Conservation (phyloP, 30 jellyfish, hydroid and myxozoan species). For the Rhopilema esculentum region DNA sequence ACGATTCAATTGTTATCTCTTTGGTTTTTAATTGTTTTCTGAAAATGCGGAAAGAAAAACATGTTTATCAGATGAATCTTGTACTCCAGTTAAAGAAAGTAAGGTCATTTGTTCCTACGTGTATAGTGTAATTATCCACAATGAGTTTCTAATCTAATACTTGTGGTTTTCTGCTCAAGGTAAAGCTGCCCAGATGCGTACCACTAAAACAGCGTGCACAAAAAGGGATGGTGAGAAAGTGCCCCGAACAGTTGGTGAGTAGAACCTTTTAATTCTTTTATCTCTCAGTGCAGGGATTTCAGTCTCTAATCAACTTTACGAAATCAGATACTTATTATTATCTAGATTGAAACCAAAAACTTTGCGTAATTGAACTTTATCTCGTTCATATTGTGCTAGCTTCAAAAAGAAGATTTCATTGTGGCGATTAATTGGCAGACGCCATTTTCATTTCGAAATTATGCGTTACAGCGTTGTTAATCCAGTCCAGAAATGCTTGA, state of each 20-base stretch:
- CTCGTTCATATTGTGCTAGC: not conserved
- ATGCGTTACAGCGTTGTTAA: too few species aligned
- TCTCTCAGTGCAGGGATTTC: not conserved
- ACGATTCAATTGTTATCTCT: not conserved
- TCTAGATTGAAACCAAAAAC: not conserved
- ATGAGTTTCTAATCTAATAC: not conserved
- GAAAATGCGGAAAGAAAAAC: not conserved
- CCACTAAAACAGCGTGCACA: conserved; percentile 73
- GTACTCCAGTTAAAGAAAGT: not conserved
- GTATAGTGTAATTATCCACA: not conserved
- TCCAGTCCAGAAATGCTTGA: too few species aligned
- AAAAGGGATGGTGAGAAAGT: conserved; percentile 77
- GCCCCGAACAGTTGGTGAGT: conserved; percentile 90
- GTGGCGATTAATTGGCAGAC: not conserved
- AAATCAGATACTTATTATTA: too few species aligned
- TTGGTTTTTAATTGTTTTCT: not conserved
- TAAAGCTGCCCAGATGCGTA: conserved; percentile 80
- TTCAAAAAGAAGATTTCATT: not conserved
- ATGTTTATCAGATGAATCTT: not conserved
- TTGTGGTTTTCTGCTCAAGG: conserved; percentile 59
- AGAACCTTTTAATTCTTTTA: not conserved
- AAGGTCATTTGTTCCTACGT: not conserved
- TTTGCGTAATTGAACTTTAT: not conserved
- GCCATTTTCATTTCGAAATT: too few species aligned
- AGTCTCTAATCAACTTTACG: not conserved